A percentile compares a stretch with the other conserved stretches of the same genome.
Conservation (phyloP, 2,888 invertebrate genomes). For the Hermaeophaga mercurialis region DNA sequence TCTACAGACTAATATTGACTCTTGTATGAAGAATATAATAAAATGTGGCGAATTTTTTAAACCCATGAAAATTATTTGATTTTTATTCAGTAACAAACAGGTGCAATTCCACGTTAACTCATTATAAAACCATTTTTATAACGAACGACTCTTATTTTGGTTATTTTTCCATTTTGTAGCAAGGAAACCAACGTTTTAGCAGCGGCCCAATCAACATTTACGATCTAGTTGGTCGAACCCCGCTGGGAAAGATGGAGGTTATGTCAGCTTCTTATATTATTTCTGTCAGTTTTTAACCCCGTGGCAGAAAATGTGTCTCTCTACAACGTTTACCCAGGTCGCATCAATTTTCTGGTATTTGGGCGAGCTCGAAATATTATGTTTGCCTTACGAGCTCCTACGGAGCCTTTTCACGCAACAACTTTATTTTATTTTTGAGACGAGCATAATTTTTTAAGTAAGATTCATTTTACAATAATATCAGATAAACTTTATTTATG, state of each 20-base stretch:
- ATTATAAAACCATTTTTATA: slow-evolving; percentile 13
- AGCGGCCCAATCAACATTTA: slow-evolving; percentile 21
- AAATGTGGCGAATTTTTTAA: no score
- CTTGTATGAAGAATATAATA: no score
- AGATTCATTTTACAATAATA: no score
- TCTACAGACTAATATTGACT: no score
- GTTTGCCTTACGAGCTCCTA: not conserved
- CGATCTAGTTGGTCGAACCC: slow-evolving; percentile 18
- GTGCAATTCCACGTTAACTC: no score
- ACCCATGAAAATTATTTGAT: no score
- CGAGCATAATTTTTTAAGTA: no score
- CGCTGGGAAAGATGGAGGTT: slow-evolving; percentile 27
- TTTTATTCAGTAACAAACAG: no score
- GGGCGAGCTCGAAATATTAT: slow-evolving; percentile 7
- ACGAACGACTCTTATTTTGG: slow-evolving; percentile 6
- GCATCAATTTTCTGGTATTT: slow-evolving; percentile 20
- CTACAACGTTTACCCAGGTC: slow-evolving; percentile 21
- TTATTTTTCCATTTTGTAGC: slow-evolving; percentile 12
- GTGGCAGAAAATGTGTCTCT: slow-evolving; percentile 22
- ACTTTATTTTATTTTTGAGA: no score
- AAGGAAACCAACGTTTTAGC: slow-evolving; percentile 18
- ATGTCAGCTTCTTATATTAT: slow-evolving; percentile 31
- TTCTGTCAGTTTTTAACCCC: slow-evolving; percentile 25
- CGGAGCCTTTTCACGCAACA: no score
- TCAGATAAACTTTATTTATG: no score